Evolutionary conservation across 2,888 invertebrate species (phyloP).

Genomic region (Trachelus iudaicus): DNA sequence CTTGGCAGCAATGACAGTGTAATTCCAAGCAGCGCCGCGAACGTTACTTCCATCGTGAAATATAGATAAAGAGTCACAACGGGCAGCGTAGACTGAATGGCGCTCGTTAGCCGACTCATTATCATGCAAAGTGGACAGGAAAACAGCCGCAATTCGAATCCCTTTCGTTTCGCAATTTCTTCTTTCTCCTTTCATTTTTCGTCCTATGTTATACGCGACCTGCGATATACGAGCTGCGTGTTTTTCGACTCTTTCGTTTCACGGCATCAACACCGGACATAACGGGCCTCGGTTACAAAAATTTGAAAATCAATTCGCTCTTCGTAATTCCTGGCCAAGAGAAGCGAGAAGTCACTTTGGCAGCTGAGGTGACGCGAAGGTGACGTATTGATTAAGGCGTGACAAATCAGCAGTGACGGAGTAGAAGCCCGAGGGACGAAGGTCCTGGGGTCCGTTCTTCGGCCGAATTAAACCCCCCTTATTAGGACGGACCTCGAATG

Average conservation of each 20-base stretch:
- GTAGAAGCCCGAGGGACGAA: not conserved
- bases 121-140: conserved; percentile 47
- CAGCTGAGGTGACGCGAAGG: not conserved
- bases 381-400: not conserved
- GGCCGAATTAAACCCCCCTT: not conserved
- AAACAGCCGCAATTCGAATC: conserved; percentile 29
- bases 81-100: conserved; percentile 37
- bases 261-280: not conserved
- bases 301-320: not conserved
- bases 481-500: not conserved
- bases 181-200: conserved; percentile 4
- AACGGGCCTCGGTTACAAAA: not conserved
- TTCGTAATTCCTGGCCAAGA: not conserved
- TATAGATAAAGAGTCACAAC: not conserved
- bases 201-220: not conserved
- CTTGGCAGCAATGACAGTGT: not conserved
- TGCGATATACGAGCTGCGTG: too few relatives aligned
- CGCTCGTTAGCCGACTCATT: conserved; percentile 52
- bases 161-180: conserved; percentile 21
- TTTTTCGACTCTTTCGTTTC: not conserved
- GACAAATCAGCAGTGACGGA: not conserved
- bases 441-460: not conserved
- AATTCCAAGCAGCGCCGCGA: not conserved
- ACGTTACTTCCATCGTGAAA: not conserved
- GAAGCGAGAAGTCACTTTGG: not conserved